Percentiles rank a stretch among this genome's conserved stretches.
phyloP scores from a whole-genome alignment of 2,113 vertebrate species.

The Catagonus wagneri region DNA sequence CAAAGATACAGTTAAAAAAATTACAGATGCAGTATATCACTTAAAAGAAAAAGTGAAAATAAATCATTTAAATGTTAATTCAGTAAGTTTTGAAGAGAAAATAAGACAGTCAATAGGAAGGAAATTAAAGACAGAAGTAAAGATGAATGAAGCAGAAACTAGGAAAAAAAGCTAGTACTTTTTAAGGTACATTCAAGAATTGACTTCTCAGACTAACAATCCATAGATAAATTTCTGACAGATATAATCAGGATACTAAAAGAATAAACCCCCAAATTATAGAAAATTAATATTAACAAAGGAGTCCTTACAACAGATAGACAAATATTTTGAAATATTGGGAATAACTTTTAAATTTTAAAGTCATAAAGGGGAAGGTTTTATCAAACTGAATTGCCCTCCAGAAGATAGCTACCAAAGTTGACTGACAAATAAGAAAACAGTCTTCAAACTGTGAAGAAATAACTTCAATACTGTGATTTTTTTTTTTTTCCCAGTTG shows the following conservation, averaged over 20 bases:
- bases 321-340: constrained; percentile 57
- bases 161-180: neutral
- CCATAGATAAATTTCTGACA: neutral
- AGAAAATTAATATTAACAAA: neutral
- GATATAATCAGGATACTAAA: neutral
- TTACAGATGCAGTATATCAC: neutral
- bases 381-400: neutral
- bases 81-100: neutral
- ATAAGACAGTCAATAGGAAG: neutral
- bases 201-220: constrained; percentile 34
- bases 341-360: neutral
- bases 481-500: too few relatives aligned
- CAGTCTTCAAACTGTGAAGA: neutral
- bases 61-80: neutral
- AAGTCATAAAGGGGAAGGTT: neutral
- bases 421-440: constrained; percentile 27
- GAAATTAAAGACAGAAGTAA: constrained; percentile 28
- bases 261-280: neutral
- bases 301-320: neutral
- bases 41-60: constrained; percentile 16
- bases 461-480: too few relatives aligned
- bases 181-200: neutral
- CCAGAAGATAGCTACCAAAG: neutral
- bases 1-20: neutral
- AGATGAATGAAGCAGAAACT: neutral